A percentile compares a stretch with the other conserved stretches of the same genome.
These are phyloP conservation scores for Melieria omissa DNA, from an alignment of 2,888 invertebrate species.

Conservation along the genomic window DNA sequence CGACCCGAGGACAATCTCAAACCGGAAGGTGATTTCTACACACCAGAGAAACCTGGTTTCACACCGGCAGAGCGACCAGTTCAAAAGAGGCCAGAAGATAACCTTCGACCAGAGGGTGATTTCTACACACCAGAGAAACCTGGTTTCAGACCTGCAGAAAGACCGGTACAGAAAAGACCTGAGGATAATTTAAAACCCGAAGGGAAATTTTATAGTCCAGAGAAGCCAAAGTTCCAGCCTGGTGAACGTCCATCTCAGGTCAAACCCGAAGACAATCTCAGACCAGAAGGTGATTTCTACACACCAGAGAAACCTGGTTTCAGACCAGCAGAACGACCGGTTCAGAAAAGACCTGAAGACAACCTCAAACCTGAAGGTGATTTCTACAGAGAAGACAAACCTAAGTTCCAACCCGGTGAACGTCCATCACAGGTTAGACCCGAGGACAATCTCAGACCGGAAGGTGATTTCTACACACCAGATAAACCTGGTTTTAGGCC, in stretches of 20 bases:
- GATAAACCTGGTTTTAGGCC: constrained; percentile 68
- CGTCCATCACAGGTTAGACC: constrained; percentile 61
- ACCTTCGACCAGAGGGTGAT: constrained; percentile 72
- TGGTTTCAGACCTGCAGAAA: constrained; percentile 67
- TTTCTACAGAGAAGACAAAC: constrained; percentile 67
- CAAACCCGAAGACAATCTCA: constrained; percentile 70
- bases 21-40: constrained; percentile 67
- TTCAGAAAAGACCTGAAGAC: constrained; percentile 61
- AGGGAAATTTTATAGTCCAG: constrained; percentile 68
- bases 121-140: constrained; percentile 67
- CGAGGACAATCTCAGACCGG: constrained; percentile 58
- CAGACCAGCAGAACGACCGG: constrained; percentile 63
- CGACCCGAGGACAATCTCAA: constrained; percentile 71
- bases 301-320: constrained; percentile 65
- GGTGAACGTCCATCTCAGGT: constrained; percentile 60
- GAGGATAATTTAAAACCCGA: constrained; percentile 70
- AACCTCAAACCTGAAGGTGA: constrained; percentile 68
- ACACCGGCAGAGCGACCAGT: constrained; percentile 61
- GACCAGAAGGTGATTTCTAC: constrained; percentile 69
- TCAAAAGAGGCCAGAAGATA: constrained; percentile 67
- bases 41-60: constrained; percentile 63
- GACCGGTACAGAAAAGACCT: constrained; percentile 68
- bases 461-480: constrained; percentile 70
- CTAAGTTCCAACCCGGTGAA: constrained; percentile 66
- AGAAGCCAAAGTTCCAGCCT: constrained; percentile 50